phyloP scores from a whole-genome alignment of 1,140 invertebrate species.

The Drosophila rhopaloa region DNA sequence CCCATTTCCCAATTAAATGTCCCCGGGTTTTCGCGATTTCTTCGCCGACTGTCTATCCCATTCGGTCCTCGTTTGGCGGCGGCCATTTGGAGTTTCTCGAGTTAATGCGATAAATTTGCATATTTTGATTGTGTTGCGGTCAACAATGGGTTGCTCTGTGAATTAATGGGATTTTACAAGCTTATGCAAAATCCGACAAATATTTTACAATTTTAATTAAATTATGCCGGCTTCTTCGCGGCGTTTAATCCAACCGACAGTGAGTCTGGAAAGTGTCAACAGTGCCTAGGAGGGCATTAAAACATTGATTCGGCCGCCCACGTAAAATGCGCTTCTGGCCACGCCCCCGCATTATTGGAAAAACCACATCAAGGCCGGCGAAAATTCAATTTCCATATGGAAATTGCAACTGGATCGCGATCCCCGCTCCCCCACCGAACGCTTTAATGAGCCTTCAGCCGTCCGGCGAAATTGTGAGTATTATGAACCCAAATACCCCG shows the following conservation, averaged over 20 bases:
- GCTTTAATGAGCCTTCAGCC: slow-evolving; percentile 62
- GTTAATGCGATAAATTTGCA: slow-evolving; percentile 84
- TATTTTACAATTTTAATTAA: slow-evolving; percentile 83
- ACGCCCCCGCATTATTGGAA: slow-evolving; percentile 33
- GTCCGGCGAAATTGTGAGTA: slow-evolving; percentile 19
- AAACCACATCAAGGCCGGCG: slow-evolving; percentile 62
- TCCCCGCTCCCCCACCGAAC: slow-evolving; percentile 7
- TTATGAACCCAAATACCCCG: slow-evolving; percentile 20
- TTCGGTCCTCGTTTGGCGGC: slow-evolving; percentile 13
- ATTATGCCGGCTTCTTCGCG: slow-evolving; percentile 70
- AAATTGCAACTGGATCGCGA: slow-evolving; percentile 50
- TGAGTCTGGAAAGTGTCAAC: slow-evolving; percentile 39
- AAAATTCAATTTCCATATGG: slow-evolving; percentile 80
- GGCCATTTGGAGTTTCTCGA: slow-evolving; percentile 68
- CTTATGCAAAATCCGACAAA: slow-evolving; percentile 81
- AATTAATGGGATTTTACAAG: slow-evolving; percentile 80
- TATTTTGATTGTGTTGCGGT: slow-evolving; percentile 84
- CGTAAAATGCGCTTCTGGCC: slow-evolving; percentile 6
- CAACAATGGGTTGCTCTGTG: slow-evolving; percentile 82
- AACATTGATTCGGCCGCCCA: slow-evolving; percentile 35
- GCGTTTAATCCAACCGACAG: slow-evolving; percentile 40
- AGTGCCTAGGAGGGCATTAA: slow-evolving; percentile 44
- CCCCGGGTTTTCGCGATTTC: slow-evolving; percentile 56
- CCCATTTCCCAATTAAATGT: slow-evolving; percentile 74
- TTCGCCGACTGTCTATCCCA: slow-evolving; percentile 50